Conservation (phyloP, 2,113 vertebrate genomes). For the Gallinago jamesoni region DNA sequence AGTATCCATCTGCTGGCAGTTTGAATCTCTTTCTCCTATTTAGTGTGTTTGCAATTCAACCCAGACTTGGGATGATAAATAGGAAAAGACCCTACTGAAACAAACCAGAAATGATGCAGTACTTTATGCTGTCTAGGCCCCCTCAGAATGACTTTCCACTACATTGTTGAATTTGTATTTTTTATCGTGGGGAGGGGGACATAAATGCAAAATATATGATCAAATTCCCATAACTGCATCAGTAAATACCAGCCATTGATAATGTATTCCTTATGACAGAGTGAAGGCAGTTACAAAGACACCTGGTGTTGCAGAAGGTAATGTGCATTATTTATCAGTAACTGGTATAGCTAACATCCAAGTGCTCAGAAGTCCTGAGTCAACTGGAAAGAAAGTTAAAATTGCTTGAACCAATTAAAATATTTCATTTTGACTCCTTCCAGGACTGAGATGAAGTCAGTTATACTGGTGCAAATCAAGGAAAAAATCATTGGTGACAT, state of each 20-base stretch:
- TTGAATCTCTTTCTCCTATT: background rate
- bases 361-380: background rate
- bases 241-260: background rate
- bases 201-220: background rate
- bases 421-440: background rate
- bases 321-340: background rate
- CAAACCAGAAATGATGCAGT: background rate
- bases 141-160: background rate
- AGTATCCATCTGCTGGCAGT: background rate
- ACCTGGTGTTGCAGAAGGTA: background rate
- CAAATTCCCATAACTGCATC: background rate
- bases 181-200: background rate
- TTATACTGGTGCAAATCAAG: background rate
- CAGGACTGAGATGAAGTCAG: background rate
- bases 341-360: background rate
- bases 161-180: background rate
- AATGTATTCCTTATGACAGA: background rate
- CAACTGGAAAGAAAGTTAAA: background rate
- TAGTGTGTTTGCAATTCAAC: background rate
- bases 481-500: rapidly evolving
- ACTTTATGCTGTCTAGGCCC: background rate
- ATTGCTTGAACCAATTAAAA: background rate
- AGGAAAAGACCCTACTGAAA: background rate
- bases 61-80: background rate
- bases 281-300: background rate